These are phyloP conservation scores for Aporophyla nigra DNA, from an alignment of 2,888 invertebrate genomes.

Conservation along the genomic window DNA sequence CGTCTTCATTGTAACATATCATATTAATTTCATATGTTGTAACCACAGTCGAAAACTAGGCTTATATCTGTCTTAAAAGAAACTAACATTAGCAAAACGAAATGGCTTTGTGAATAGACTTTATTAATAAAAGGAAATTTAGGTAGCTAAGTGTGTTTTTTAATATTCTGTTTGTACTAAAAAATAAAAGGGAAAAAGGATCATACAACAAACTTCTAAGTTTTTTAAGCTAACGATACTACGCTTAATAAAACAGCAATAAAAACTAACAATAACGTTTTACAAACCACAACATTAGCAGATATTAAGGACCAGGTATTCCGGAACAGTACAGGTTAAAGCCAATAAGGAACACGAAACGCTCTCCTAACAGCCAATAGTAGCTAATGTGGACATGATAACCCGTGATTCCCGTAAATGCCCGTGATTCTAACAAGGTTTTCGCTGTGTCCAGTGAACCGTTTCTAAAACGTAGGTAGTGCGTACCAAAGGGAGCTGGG, in stretches of 20 bases:
- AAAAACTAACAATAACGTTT: conserved; percentile 34
- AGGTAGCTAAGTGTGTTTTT: conserved; percentile 13
- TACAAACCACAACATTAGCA: conserved; percentile 8
- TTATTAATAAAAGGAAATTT: conserved; percentile 3
- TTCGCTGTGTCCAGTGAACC: conserved; percentile 53
- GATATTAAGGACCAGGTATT: conserved; percentile 39
- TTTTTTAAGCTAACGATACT: not conserved
- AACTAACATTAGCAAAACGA: conserved; percentile 5
- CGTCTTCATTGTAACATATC: conserved; percentile 69
- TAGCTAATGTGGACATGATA: conserved; percentile 57
- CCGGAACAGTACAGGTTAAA: conserved; percentile 31
- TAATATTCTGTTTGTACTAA: conserved; percentile 15
- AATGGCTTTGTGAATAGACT: conserved; percentile 22
- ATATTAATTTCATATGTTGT: conserved; percentile 69
- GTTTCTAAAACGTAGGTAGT: conserved; percentile 50
- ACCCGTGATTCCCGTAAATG: conserved; percentile 50
- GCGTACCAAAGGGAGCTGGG: conserved; percentile 56
- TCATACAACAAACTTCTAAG: not conserved
- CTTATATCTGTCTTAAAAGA: conserved; percentile 21
- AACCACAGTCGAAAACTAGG: conserved; percentile 25
- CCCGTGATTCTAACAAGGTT: conserved; percentile 48
- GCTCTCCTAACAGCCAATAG: conserved; percentile 48
- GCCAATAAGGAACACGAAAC: conserved; percentile 53
- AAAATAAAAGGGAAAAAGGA: not conserved
- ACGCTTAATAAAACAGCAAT: not conserved